Evolutionary conservation across 2,888 invertebrate species (phyloP).

Genomic region (Cetonia aurata): DNA sequence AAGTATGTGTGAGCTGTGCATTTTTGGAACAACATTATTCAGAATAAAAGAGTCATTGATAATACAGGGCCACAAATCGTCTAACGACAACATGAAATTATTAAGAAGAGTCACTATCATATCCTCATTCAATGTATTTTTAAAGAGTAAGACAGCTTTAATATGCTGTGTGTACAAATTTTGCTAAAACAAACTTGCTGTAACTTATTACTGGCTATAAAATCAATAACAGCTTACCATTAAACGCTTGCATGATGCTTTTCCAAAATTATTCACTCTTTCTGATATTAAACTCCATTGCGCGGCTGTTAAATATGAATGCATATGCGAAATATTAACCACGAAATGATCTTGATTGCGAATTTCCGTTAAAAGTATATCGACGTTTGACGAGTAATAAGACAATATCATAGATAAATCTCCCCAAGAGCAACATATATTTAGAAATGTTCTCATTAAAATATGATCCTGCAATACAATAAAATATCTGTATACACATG

Average conservation of each 20-base stretch:
- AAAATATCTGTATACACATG: neutral
- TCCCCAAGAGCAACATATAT: constrained; percentile 62
- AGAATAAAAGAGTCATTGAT: constrained; percentile 58
- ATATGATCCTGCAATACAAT: constrained; percentile 60
- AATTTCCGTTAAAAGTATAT: constrained; percentile 52
- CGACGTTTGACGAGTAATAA: constrained; percentile 58
- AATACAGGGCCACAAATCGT: constrained; percentile 58
- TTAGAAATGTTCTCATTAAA: constrained; percentile 62
- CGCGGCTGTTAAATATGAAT: constrained; percentile 61
- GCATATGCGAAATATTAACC: constrained; percentile 61
- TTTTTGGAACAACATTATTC: constrained; percentile 56
- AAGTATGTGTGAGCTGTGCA: constrained; percentile 51
- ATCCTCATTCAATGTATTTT: constrained; percentile 57
- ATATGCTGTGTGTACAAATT: constrained; percentile 62
- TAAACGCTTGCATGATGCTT: constrained; percentile 59
- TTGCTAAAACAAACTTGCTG: constrained; percentile 56
- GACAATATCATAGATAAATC: constrained; percentile 60
- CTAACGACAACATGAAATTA: constrained; percentile 54
- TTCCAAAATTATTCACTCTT: constrained; percentile 65
- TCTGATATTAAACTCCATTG: constrained; percentile 64
- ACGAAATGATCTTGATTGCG: constrained; percentile 56
- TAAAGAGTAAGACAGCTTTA: constrained; percentile 58
- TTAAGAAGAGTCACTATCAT: constrained; percentile 54
- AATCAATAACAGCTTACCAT: constrained; percentile 53
- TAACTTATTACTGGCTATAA: neutral